A percentile compares a stretch with the other conserved stretches of the same genome.
These are phyloP conservation scores for Melanotus villosus DNA, from an alignment of 2,888 invertebrate species.

Conservation along the genomic window DNA sequence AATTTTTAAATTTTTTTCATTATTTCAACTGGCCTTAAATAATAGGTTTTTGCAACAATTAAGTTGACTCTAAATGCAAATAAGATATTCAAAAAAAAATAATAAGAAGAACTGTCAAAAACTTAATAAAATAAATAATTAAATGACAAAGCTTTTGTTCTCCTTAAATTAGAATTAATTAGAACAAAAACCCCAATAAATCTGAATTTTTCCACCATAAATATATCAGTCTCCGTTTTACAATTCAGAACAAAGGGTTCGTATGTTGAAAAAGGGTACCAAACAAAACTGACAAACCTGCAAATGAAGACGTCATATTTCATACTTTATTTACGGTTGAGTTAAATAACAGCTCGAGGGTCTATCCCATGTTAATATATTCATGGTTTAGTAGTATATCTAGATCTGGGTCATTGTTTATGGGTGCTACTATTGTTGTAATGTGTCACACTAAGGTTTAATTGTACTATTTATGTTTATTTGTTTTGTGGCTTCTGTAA, in stretches of 20 bases:
- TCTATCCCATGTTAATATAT: conserved; percentile 53
- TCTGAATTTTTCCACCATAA: no score
- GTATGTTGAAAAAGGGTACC: conserved; percentile 17
- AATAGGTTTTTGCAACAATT: no score
- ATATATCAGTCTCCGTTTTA: no score
- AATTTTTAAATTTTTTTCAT: no score
- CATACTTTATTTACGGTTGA: conserved; percentile 56
- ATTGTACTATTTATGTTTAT: conserved; percentile 52
- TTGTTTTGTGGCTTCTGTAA: conserved; percentile 49
- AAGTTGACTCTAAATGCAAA: no score
- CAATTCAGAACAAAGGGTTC: conserved; percentile 17
- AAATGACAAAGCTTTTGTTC: no score
- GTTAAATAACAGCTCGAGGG: conserved; percentile 49
- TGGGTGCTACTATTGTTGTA: conserved; percentile 50
- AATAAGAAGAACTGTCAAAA: no score
- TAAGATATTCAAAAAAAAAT: no score
- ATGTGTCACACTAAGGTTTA: conserved; percentile 52
- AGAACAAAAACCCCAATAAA: no score
- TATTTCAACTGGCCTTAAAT: no score
- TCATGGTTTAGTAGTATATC: conserved; percentile 52
- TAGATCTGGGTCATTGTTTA: conserved; percentile 57
- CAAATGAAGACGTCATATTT: conserved; percentile 58
- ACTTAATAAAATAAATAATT: no score
- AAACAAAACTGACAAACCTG: conserved; percentile 33
- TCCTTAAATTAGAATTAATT: no score